These are phyloP conservation scores for Netelia virgata DNA, from an alignment of 2,888 invertebrate genomes.

Conservation along the genomic window DNA sequence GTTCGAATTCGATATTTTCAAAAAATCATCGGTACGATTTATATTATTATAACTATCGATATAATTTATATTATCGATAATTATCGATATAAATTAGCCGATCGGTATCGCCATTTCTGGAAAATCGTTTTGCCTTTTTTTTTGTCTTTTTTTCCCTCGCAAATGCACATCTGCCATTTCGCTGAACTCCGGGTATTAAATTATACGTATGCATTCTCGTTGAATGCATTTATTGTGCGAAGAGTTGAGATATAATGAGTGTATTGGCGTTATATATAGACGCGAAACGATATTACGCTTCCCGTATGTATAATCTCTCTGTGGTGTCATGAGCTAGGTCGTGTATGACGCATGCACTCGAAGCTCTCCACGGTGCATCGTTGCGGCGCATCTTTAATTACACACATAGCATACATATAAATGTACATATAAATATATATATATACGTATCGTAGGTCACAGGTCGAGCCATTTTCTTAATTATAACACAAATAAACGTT, in stretches of 20 bases:
- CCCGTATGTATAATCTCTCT: conserved; percentile 19
- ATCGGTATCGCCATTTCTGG: not conserved
- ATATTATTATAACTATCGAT: not conserved
- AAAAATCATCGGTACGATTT: too few species aligned
- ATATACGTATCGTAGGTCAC: conserved; percentile 37
- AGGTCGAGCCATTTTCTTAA: conserved; percentile 68
- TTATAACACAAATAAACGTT: conserved; percentile 60
- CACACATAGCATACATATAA: not conserved
- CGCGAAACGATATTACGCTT: conserved; percentile 18
- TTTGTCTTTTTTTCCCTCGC: not conserved
- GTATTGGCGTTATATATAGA: conserved; percentile 6
- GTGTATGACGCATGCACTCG: conserved; percentile 53
- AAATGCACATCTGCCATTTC: too few species aligned
- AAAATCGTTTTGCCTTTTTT: not conserved
- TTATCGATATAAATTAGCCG: not conserved
- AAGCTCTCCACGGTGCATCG: not conserved
- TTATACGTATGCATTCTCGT: conserved; percentile 32
- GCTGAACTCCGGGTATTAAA: not conserved
- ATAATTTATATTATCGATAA: not conserved
- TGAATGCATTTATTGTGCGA: conserved; percentile 59
- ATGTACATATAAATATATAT: conserved; percentile 18
- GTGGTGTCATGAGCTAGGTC: conserved; percentile 44
- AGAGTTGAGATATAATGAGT: conserved; percentile 17
- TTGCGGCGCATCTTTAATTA: conserved; percentile 34
- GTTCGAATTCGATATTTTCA: too few species aligned